phyloP scores from a whole-genome alignment of 2,888 invertebrate species.

The Tryphoninae sp. region DNA sequence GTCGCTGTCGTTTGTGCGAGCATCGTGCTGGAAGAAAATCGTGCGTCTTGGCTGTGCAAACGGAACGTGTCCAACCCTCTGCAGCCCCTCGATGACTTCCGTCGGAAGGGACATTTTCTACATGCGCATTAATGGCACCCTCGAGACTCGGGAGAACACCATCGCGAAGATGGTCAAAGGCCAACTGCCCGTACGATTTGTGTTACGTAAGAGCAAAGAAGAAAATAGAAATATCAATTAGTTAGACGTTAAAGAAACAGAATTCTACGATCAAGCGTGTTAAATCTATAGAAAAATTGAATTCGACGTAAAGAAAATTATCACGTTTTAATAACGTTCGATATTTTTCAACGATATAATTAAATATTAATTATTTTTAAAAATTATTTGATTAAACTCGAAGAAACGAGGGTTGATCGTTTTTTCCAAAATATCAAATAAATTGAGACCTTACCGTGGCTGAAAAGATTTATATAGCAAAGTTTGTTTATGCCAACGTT shows the following conservation, averaged over 20 bases:
- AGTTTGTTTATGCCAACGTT: conserved; percentile 56
- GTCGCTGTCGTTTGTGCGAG: conserved; percentile 38
- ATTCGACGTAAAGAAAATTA: background rate
- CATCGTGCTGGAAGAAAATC: conserved; percentile 42
- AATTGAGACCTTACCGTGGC: conserved; percentile 24
- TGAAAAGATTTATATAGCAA: conserved; percentile 65
- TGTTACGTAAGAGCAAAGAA: background rate
- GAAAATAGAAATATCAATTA: conserved; percentile 37
- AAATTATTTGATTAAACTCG: background rate
- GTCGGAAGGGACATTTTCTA: conserved; percentile 71
- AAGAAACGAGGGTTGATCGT: background rate
- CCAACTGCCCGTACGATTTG: conserved; percentile 48
- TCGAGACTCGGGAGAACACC: conserved; percentile 49
- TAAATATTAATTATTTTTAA: conserved; percentile 1
- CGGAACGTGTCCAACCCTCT: conserved; percentile 45
- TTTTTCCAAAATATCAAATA: background rate
- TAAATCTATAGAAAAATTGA: background rate
- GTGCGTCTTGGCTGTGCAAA: conserved; percentile 33
- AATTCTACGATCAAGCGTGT: background rate
- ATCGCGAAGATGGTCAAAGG: conserved; percentile 49
- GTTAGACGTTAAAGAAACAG: conserved; percentile 22
- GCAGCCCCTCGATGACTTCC: conserved; percentile 69
- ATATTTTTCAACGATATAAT: background rate
- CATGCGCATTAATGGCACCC: conserved; percentile 68
- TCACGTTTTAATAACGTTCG: background rate